phyloP scores from a whole-genome alignment of 2,888 invertebrate species.

The Diplolepis rosae region DNA sequence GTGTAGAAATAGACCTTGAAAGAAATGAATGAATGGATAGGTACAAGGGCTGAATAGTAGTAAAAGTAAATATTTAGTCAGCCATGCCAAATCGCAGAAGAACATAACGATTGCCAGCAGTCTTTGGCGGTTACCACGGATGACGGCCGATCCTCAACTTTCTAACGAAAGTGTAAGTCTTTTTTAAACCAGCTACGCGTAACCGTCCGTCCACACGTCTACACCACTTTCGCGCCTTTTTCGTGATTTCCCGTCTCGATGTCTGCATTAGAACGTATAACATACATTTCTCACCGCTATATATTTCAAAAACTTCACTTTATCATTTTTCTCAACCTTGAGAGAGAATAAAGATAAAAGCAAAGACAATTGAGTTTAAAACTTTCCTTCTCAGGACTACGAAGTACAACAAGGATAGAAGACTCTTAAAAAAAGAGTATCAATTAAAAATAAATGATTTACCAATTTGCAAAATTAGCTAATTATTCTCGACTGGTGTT shows the following conservation, averaged over 20 bases:
- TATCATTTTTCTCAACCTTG: too few species aligned
- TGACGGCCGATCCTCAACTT: constrained; percentile 69
- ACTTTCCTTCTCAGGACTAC: too few species aligned
- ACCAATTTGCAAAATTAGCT: too few species aligned
- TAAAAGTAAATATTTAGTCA: constrained; percentile 8
- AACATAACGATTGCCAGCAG: not conserved
- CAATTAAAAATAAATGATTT: too few species aligned
- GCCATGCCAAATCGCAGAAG: not conserved
- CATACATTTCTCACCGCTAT: not conserved
- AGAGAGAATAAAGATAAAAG: too few species aligned
- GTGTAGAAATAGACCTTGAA: too few species aligned
- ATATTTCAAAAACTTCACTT: too few species aligned
- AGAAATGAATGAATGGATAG: not conserved
- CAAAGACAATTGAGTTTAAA: too few species aligned
- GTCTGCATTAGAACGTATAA: not conserved
- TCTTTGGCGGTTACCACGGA: constrained; percentile 56
- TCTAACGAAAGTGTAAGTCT: constrained; percentile 73
- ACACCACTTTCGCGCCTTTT: constrained; percentile 63
- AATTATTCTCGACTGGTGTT: too few species aligned
- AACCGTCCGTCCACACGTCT: constrained; percentile 43
- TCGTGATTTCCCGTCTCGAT: constrained; percentile 61
- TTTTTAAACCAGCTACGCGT: constrained; percentile 57
- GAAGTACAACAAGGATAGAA: too few species aligned
- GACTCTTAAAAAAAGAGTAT: too few species aligned
- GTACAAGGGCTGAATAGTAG: not conserved